phyloP scores from a whole-genome alignment of 2,888 invertebrate genomes.

The Amblyjoppa fuscipennis region DNA sequence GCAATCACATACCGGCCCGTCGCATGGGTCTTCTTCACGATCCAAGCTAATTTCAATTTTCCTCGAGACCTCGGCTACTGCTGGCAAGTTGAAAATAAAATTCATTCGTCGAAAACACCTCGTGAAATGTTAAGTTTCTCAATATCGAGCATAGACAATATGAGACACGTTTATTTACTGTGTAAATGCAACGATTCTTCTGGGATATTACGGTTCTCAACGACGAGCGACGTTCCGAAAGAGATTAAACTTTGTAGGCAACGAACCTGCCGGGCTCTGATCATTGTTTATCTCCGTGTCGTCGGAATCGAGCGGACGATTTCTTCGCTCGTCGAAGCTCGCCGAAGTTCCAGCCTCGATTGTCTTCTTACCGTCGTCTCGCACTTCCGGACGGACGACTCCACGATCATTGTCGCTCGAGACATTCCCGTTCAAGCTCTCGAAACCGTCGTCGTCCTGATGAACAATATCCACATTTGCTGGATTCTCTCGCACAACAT shows the following conservation, averaged over 20 bases:
- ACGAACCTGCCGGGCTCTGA: conserved; percentile 57
- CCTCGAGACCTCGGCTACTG: conserved; percentile 74
- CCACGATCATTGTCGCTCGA: conserved; percentile 89
- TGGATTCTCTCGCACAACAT: conserved; percentile 72
- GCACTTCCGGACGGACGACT: conserved; percentile 64
- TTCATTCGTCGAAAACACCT: conserved; percentile 53
- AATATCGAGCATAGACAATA: conserved; percentile 7
- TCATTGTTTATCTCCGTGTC: conserved; percentile 38
- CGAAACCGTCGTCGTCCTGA: conserved; percentile 93
- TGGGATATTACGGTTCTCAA: background rate
- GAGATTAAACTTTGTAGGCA: background rate
- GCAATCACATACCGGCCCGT: conserved; percentile 74
- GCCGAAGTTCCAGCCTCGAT: conserved; percentile 40
- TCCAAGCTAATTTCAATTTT: conserved; percentile 75
- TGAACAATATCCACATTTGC: conserved; percentile 77
- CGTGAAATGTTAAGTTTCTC: background rate
- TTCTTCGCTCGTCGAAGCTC: conserved; percentile 52
- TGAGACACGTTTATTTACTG: background rate
- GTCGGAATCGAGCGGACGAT: conserved; percentile 18
- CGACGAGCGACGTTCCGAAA: background rate
- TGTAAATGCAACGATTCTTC: conserved; percentile 8
- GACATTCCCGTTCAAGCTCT: conserved; percentile 93
- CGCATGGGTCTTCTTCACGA: conserved; percentile 74
- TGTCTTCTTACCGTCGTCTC: conserved; percentile 21
- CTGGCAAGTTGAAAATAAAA: conserved; percentile 76